Base-by-base conservation (phyloP, 2,797 vertebrate species). In the Scyliorhinus canicula region DNA sequence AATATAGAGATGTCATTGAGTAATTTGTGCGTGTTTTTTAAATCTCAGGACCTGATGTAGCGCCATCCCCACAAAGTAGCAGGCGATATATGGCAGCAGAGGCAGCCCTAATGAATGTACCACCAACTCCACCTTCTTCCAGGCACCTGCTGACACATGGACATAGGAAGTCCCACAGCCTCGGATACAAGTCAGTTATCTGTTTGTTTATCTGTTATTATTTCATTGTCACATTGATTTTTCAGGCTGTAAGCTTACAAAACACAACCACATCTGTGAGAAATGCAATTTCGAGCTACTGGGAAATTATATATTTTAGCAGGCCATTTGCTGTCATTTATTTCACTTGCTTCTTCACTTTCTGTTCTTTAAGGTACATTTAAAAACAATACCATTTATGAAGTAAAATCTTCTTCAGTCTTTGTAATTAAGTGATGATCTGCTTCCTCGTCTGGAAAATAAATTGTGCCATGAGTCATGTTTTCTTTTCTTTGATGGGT, bases 131-230 rank as follows among this genome's bases (percentile, higher is more conserved):
- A 0, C 98, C 99, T 0, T 99, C 99, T 0, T 99, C 99, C 28
- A 97, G 99, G 96, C 99, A 99, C 97, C 97, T 99, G 95, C 97
- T 99, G 95, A 98, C 98, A 0, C 98, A 99, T 0, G 99, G 99
- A 63, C 99, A 99, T 95, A 98, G 99, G 97, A 99, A 99, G 96
- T 99, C 98, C 97, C 99, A 99, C 96, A 99, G 99, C 96, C 96
- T 99, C 96, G 99, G 99, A 95, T 99, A 99, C 97, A 99, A 99
- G 99, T 99, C 96, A 98, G 98, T 97, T 79, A 55, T 82, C 44
- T 67, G 11, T 79, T 60, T n/a, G n/a, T n/a, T 82, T 79, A 63
- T 55, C 57, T 82, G 31, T 88, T 79, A 28, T 65, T 95, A 26
- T 21, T 40, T 52, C 31, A 52, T 28, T 3, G 52, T 35, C 44